Percentiles rank a stretch among this genome's conserved stretches.
Evolutionary conservation across 2,797 vertebrate genomes (phyloP).

Genomic region (Streptopelia turtur): DNA sequence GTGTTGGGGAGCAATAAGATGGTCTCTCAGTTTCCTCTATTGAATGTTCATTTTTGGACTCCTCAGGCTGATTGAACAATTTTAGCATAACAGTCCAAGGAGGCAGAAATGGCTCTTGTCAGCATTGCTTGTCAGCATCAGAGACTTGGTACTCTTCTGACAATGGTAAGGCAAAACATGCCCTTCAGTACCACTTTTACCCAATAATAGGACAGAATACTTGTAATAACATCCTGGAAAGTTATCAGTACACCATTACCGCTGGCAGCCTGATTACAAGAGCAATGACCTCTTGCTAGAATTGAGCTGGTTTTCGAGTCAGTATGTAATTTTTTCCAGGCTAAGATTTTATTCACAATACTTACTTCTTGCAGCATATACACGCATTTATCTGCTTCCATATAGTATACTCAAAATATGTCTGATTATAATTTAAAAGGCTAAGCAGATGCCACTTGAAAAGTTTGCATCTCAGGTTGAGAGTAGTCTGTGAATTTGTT

Average conservation of each 20-base stretch:
- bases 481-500: neutral
- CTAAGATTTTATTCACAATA: neutral
- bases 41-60: neutral
- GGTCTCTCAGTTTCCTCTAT: neutral
- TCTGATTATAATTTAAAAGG: neutral
- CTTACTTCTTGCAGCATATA: neutral
- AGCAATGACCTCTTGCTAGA: neutral
- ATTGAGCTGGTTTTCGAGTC: neutral
- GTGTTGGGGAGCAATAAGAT: neutral
- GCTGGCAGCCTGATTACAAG: neutral
- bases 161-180: neutral
- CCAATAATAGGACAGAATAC: neutral
- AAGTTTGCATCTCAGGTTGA: neutral
- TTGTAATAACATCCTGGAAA: neutral
- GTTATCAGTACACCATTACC: neutral
- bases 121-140: neutral
- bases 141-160: neutral
- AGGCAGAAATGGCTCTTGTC: neutral
- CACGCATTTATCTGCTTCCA: neutral
- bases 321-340: neutral
- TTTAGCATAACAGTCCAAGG: neutral
- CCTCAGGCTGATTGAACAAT: neutral
- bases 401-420: neutral
- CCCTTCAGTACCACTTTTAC: neutral
- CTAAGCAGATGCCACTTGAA: neutral